Base-by-base conservation (phyloP, 2,113 vertebrate genomes). In the Sylvia atricapilla region DNA sequence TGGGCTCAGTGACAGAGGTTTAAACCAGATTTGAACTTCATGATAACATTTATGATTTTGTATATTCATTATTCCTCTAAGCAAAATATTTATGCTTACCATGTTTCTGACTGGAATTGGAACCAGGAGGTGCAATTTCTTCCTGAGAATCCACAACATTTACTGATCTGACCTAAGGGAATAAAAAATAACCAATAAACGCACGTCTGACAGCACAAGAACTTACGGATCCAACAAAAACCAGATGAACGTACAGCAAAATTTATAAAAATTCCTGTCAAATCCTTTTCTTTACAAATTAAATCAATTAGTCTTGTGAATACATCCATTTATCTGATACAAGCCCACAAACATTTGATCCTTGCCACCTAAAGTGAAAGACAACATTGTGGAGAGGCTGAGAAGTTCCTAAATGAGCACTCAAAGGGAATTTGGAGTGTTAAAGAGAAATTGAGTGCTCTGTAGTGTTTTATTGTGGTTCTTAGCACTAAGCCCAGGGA, bases 161-260 rank as follows among this genome's bases (percentile, higher is more conserved):
- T 46, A 59, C 41, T 68, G 96, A 59, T 59, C 16, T 52, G 41
- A 55, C 72, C 97, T 97, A 76, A 78, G n/a, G 49, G n/a, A 89
- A 89, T n/a, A 72, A 93, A 68, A 15, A 75, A 30, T 20, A 83
- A 89, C 46, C 49, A 62, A 22, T 76, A 66, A 87, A 86, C 19
- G 5, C 27, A 17, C 15, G 7, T 67, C 50, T 47, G 78, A 47
- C 22, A 47, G n/a, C 43, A 47, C 8, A 39, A 68, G 52, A 49
- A 82, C 15, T 33, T 78, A 35, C 0, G 1, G 22, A 84, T 35
- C 9, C 28, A 60, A 72, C 9, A 24, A 59, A 28, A 7, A 39
- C 3, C 62, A 73, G 20, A 30, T 7, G 7, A 46, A 31, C 3
- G 27, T 6, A 41, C 0, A 92, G 13, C 16, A 82, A 17, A 2